These are phyloP conservation scores for Pachypanchax playfairii DNA, from an alignment of 2,113 vertebrate species.

Conservation along the genomic window DNA sequence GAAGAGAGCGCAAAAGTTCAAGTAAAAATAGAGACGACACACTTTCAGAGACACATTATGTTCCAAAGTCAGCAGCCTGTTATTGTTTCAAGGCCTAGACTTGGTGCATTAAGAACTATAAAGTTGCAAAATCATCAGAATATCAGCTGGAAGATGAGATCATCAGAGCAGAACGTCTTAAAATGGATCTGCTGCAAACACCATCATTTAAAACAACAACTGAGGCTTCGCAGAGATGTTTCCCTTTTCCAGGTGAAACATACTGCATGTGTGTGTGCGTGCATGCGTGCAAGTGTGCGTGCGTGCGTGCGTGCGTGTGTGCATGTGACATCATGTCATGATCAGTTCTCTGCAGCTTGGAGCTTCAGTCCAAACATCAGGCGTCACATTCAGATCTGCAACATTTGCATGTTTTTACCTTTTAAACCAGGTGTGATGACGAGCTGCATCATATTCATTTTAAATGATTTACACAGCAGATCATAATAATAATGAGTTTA, in stretches of 20 bases:
- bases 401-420: constrained; percentile 1
- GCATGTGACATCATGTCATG: neutral
- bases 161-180: neutral
- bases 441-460: too few relatives aligned
- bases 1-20: neutral
- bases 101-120: neutral
- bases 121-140: neutral
- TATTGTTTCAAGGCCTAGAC: neutral
- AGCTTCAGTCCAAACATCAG: neutral
- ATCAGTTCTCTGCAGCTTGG: neutral
- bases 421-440: too few relatives aligned
- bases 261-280: fast-evolving
- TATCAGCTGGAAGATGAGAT: neutral
- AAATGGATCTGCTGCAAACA: constrained; percentile 3
- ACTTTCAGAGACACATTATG: constrained; percentile 5
- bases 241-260: neutral
- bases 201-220: neutral
- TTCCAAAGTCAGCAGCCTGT: neutral
- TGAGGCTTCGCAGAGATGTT: neutral
- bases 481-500: too few relatives aligned
- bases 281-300: too few relatives aligned
- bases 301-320: neutral
- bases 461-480: too few relatives aligned
- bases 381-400: neutral
- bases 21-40: neutral